Evolutionary conservation across 2,113 vertebrate genomes (phyloP), one percentile per base, ranked within the genome.

Genomic region (Actinemys pallida): DNA sequence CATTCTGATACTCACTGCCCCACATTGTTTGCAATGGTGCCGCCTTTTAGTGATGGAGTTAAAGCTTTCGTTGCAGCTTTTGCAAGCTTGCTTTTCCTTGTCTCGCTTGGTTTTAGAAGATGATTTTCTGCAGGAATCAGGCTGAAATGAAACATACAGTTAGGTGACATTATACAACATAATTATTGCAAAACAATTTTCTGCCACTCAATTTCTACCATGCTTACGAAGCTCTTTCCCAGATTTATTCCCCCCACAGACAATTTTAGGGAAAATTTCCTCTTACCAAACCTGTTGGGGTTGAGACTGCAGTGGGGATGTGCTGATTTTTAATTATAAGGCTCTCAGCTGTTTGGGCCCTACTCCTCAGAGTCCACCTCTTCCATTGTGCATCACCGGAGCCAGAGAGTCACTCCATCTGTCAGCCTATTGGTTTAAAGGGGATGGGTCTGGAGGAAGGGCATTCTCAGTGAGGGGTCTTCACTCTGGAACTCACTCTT

Each of bases 1-100:
- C 4, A 20, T 10, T 49, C 9, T 2, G 91, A 96, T 86, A 98
- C 99, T 99, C 95, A 99, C 99, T 92, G 97, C 98, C 90, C 99
- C 99, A 7, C 99, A 99, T 90, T 98, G 97, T 97, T 99, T 99
- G 98, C 99, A 99, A 95, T 99, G 99, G 95, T 99, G 99, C 93
- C 98, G 98, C 95, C 99, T 98, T 96, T 99, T 99, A 8, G 99
- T 99, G 97, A 99, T 99, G 53, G 98, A 99, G 90, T 99, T 99
- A 95, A 99, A 99, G 96, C 98, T 99, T 96, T 99, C 99, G 0
- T 96, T 99, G 91, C 99, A 99, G 96, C 99, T 99, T 98, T 99
- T 99, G 96, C 99, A 99, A 3, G 98, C 98, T 89, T 99, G 99
- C 90, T 99, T 99, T 96, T 99, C 99, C 92, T 99, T 99, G 31